Evolutionary conservation across 2,888 invertebrate species (phyloP).

Genomic region (Caenorhabditis virilis): DNA sequence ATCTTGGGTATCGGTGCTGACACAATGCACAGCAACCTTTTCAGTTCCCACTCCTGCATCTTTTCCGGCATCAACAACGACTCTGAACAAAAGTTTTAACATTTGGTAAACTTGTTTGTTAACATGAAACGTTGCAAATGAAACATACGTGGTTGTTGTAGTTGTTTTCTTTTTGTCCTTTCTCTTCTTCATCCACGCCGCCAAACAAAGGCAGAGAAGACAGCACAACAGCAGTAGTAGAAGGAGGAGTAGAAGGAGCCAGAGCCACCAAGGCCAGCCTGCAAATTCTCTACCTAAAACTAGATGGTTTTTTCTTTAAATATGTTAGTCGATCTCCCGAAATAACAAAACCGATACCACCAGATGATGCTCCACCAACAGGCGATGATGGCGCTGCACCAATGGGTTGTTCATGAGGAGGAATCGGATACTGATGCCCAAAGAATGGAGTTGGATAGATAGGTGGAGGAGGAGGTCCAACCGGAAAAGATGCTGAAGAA

Average conservation of each 20-base stretch:
- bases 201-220: conserved; percentile 45
- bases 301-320: conserved; percentile 1
- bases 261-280: conserved; percentile 57
- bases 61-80: conserved; percentile 17
- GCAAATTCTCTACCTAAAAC: background rate
- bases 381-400: conserved; percentile 11
- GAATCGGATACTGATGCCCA: too few species aligned
- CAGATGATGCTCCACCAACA: conserved; percentile 9
- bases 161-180: conserved; percentile 11
- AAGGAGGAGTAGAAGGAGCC: conserved; percentile 54
- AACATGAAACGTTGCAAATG: too few species aligned
- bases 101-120: too few species aligned
- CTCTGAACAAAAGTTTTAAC: conserved; percentile 23
- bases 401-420: conserved; percentile 18
- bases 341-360: conserved; percentile 2
- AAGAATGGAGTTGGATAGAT: conserved; percentile 38
- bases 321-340: background rate
- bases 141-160: conserved; percentile 23
- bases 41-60: conserved; percentile 37
- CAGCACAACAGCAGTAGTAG: conserved; percentile 54
- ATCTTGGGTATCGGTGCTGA: conserved; percentile 31
- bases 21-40: conserved; percentile 20
- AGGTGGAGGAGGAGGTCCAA: conserved; percentile 21
- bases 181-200: conserved; percentile 22
- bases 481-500: conserved; percentile 25